Evolutionary conservation across 2,113 vertebrate species (phyloP).

Genomic region (Cebidichthys violaceus): DNA sequence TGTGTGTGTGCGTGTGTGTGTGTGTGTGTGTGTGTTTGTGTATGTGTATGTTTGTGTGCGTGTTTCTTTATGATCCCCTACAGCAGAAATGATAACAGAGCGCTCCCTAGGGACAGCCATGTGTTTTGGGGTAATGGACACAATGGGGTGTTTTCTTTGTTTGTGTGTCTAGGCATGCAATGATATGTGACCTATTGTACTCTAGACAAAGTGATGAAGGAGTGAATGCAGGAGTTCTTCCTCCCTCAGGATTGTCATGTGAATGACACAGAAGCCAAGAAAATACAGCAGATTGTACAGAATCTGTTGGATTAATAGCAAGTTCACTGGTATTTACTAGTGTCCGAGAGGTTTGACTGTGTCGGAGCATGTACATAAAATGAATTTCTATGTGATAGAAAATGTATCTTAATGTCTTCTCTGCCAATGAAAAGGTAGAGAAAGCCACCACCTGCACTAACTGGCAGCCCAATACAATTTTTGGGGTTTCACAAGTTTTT

Average conservation of each 20-base stretch:
- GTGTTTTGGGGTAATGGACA: slow-evolving; percentile 65
- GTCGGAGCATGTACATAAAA: neutral
- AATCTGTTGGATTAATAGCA: slow-evolving; percentile 1
- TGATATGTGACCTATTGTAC: slow-evolving; percentile 69
- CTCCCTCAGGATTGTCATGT: slow-evolving; percentile 16
- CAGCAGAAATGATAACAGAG: slow-evolving; percentile 69
- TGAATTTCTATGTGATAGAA: neutral
- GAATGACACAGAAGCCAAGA: slow-evolving; percentile 11
- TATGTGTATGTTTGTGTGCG: slow-evolving; percentile 33
- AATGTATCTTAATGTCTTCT: neutral
- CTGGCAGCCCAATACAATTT: neutral
- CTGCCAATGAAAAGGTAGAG: neutral
- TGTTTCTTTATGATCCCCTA: slow-evolving; percentile 56
- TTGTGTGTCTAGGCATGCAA: slow-evolving; percentile 58
- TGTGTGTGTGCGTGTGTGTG: slow-evolving; percentile 34
- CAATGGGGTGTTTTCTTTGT: slow-evolving; percentile 64
- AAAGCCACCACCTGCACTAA: neutral
- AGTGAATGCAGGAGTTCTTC: slow-evolving; percentile 49
- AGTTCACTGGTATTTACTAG: slow-evolving; percentile 1
- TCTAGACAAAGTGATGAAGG: slow-evolving; percentile 59
- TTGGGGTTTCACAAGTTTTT: neutral
- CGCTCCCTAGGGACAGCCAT: slow-evolving; percentile 51
- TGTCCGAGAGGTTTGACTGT: neutral
- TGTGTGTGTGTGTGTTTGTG: slow-evolving; percentile 29
- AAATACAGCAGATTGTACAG: slow-evolving; percentile 14